phyloP scores from a whole-genome alignment of 2,113 vertebrate genomes.

The Lota lota region DNA sequence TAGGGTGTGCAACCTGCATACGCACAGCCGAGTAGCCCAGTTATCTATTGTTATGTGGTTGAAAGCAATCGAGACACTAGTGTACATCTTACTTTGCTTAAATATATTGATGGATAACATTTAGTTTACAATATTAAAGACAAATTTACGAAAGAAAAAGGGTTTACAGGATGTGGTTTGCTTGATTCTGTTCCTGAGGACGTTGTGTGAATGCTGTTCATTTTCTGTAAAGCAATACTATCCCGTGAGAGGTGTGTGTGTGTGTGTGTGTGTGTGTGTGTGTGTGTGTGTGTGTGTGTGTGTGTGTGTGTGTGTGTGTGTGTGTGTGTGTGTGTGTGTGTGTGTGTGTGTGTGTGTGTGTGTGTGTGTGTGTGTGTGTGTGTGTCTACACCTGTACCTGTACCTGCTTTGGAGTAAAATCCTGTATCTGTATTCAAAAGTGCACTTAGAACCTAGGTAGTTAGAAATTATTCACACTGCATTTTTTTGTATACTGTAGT shows the following conservation, averaged over 20 bases:
- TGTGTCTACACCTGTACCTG: background rate
- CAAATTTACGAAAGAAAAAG: conserved; percentile 10
- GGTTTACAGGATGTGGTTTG: conserved; percentile 39
- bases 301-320: too few relatives aligned
- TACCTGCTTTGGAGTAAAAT: conserved; percentile 21
- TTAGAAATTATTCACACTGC: background rate
- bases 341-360: too few relatives aligned
- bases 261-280: conserved; percentile 3
- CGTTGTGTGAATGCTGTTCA: conserved; percentile 37
- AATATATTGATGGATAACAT: conserved; percentile 36
- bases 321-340: too few relatives aligned
- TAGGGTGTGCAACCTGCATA: conserved; percentile 56
- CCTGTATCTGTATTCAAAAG: conserved; percentile 36
- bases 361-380: too few relatives aligned
- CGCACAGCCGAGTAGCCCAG: conserved; percentile 32
- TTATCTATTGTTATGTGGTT: conserved; percentile 36
- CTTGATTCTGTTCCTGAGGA: conserved; percentile 33
- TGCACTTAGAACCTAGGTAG: conserved; percentile 40
- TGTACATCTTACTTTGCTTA: conserved; percentile 62
- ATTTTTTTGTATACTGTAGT: conserved; percentile 50
- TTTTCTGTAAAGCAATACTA: conserved; percentile 32
- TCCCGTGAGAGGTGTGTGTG: conserved; percentile 35
- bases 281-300: too few relatives aligned
- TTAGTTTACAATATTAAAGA: conserved; percentile 59
- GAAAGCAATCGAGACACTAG: conserved; percentile 58